These are phyloP conservation scores for Drosophila greeni DNA, from an alignment of 2,888 invertebrate species.

Conservation along the genomic window DNA sequence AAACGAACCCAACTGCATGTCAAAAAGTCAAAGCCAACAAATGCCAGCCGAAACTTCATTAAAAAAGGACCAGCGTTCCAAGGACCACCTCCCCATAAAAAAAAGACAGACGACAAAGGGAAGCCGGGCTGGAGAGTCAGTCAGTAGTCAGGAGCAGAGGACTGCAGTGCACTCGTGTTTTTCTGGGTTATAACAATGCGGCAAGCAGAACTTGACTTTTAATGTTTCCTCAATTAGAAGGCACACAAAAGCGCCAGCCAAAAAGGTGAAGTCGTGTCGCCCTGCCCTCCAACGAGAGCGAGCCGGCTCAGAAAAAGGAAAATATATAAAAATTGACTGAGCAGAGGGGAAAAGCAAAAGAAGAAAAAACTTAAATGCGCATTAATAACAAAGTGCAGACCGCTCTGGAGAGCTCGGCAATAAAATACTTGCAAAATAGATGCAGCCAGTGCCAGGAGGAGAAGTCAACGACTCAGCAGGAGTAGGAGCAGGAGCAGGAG, in stretches of 20 bases:
- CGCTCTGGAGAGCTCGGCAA: constrained; percentile 33
- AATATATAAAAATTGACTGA: constrained; percentile 32
- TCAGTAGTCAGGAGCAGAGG: constrained; percentile 27
- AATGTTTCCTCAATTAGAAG: constrained; percentile 73
- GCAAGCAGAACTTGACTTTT: constrained; percentile 71
- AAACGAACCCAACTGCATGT: constrained; percentile 34
- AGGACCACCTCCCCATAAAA: neutral
- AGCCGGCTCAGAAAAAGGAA: constrained; percentile 12
- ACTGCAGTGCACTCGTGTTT: constrained; percentile 70
- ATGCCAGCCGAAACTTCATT: constrained; percentile 53
- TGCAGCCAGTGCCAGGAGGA: constrained; percentile 48
- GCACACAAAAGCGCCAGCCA: constrained; percentile 65
- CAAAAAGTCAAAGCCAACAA: constrained; percentile 46
- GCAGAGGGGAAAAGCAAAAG: constrained; percentile 13
- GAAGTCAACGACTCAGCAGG: constrained; percentile 63
- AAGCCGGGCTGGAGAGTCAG: constrained; percentile 19
- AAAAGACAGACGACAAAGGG: constrained; percentile 29
- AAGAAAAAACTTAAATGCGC: constrained; percentile 64
- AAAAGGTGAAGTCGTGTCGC: constrained; percentile 62
- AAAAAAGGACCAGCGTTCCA: constrained; percentile 22
- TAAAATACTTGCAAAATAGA: constrained; percentile 60
- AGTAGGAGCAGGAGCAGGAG: constrained; percentile 45
- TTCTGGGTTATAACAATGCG: constrained; percentile 72
- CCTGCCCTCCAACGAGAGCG: constrained; percentile 14
- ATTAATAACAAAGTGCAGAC: constrained; percentile 68